Evolutionary conservation across 2,888 invertebrate species (phyloP), one percentile per base, ranked within the genome.

Genomic region (Amblyteles armatorius): DNA sequence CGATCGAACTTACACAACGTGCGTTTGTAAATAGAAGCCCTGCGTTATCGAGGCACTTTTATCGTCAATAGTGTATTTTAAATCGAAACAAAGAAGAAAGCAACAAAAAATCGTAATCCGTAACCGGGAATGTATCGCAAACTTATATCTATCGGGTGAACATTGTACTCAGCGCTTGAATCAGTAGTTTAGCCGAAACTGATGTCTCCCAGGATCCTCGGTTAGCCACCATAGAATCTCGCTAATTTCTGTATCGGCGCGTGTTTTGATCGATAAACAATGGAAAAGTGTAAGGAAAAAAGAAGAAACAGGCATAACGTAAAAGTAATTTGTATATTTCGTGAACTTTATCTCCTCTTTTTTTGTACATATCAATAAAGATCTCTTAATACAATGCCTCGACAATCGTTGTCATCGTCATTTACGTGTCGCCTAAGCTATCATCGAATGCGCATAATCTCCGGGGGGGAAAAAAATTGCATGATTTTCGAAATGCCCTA

Each of bases 281-380:
- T 16, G 40, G n/a, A 44, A 44, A 86, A 60, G 76, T 73, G 82
- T 85, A 85, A 87, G 82, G 80, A 29, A 57, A 73, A 78, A 76
- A 83, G 86, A 85, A 87, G 82, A 82, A 84, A 86, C 86, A 79
- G 74, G 76, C 81, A 79, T 87, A 87, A 88, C 73, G 83, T 86
- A 87, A 88, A 90, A 40, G 40, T 91, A 71, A 88, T 90, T 88
- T 89, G 87, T 91, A 90, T 90, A 89, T 87, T 86, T 86, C 73
- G 83, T 88, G 82, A 88, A 60, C 77, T 60, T 77, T 81, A 19
- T 22, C 79, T 78, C 55, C 69, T 82, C 83, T 81, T 79, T 85
- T 86, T 87, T 86, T 40, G 82, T 87, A 87, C 85, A 86, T 87
- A 82, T 86, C 81, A 83, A 85, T 86, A 85, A 86, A 87, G 79